Evolutionary conservation across 2,797 vertebrate genomes (phyloP), one percentile per base, ranked within the genome.

Genomic region (Notamacropus eugenii): DNA sequence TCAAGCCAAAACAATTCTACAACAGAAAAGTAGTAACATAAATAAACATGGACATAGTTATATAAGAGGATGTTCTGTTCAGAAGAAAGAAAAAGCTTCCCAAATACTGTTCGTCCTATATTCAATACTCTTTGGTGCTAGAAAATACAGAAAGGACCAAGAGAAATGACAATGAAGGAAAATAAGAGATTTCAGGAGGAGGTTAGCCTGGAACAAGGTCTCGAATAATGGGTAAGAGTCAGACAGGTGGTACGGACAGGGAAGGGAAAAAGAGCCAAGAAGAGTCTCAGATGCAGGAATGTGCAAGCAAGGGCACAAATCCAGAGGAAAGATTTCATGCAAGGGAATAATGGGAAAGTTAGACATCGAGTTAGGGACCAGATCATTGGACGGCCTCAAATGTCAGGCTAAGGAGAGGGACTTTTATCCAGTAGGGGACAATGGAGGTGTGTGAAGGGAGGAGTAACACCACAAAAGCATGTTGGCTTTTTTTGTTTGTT

Each of bases 61-160:
- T 90, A 67, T 16, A 19, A 91, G 62, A 16, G 90, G 67, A n/a
- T 91, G 59, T 95, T 52, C 58, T 92, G 74, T 27, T 62, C 54
- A 28, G 52, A 34, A 57, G 96, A 95, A 82, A 52, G 12, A 16
- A 50, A 46, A 46, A 87, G 5, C 13, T 90, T 92, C 74, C 54
- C 31, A 74, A 24, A 62, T 97, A 91, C 50, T 96, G 95, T 96
- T 34, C 54, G 90, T 90, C 62, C 50, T 91, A 3, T 92, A 55
- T 10, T 96, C 55, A 92, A 90, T 91, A 82, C 92, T 92, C 90
- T 82, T n/a, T 96, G 93, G 56, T 96, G n/a, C 59, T 14, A 29
- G 40, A 55, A 93, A 94, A 90, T 62, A 93, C 57, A 91, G 13
- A 55, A 54, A 55, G 67, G 11, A 62, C 24, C 31, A 91, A 90